phyloP scores from a whole-genome alignment of 2,113 vertebrate genomes.

The Phaetusa simplex region DNA sequence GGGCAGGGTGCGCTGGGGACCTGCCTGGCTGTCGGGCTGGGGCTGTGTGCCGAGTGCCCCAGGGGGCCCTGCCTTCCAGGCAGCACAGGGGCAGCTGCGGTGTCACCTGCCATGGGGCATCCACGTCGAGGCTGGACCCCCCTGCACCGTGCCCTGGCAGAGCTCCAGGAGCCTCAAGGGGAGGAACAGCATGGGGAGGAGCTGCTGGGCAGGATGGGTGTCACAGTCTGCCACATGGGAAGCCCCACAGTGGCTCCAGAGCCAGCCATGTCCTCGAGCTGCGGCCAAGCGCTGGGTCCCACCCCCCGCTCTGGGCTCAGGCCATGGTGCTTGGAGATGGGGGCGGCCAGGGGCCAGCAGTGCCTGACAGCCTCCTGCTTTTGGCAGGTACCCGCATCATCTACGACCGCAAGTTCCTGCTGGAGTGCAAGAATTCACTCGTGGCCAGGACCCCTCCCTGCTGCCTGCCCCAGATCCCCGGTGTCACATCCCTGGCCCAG shows the following conservation, averaged over 20 bases:
- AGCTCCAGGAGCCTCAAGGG: not conserved
- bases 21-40: no score
- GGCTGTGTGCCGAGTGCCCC: rapidly evolving
- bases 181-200: not conserved
- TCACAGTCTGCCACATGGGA: not conserved
- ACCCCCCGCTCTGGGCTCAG: not conserved
- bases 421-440: slow-evolving; percentile 92
- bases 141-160: not conserved
- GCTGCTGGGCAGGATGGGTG: not conserved
- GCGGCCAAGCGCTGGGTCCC: rapidly evolving
- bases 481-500: slow-evolving; percentile 82
- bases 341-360: not conserved
- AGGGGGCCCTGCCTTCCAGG: not conserved
- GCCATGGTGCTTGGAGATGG: not conserved
- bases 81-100: not conserved
- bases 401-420: slow-evolving; percentile 92
- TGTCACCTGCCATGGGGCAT: not conserved
- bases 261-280: rapidly evolving
- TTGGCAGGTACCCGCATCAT: slow-evolving; percentile 88
- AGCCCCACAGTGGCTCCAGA: not conserved
- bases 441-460: slow-evolving; percentile 87
- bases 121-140: rapidly evolving
- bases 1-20: not conserved
- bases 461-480: slow-evolving; percentile 91
- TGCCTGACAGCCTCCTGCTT: slow-evolving; percentile 26